Base-by-base conservation (phyloP, 1,140 invertebrate genomes). In the Neomicropteryx cornuta region DNA sequence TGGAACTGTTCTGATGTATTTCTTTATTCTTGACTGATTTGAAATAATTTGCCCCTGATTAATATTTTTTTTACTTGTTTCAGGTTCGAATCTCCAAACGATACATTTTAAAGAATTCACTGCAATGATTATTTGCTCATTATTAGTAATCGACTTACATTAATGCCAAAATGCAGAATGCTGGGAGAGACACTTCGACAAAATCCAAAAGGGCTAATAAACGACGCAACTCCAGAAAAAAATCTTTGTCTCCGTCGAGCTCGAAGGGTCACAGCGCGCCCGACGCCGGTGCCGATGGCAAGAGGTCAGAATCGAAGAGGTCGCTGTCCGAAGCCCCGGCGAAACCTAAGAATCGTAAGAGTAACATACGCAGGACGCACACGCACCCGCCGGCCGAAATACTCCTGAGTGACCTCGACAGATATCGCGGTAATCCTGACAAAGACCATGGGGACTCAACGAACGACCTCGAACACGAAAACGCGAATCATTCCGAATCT, bases 191-290 rank as follows among this genome's bases (percentile, higher is more conserved):
- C 17, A n/a, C n/a, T n/a, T 56, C 62, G 35, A 57, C 55, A 27
- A 53, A 62, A 43, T 58, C 57, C 42, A 66, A 65, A 46, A 50
- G 64, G 27, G 60, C 48, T 41, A 65, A 60, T 42, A 68, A 68
- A 49, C 52, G 66, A 38, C 52, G 64, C 16, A 63, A 66, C 48
- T 66, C 64, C 3, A 58, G 66, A 50, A 68, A 68, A 49, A 68
- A 68, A 45, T 68, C 66, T 5, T 46, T 68, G 39, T 68, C 66
- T 10, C 66, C 66, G 13, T 68, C 66, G n/a, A 64, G 66, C 44
- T 50, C 66, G 33, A 63, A 61, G 56, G 61, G 60, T 28, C 40
- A 47, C 5, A 53, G 56, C 13, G 54, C 55, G 33, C 20, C 37
- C 13, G 60, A 60, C 29, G 39, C 43, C 19, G 55, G 59, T 48